Conservation (phyloP, 2,113 vertebrate species). For the Bos indicus region DNA sequence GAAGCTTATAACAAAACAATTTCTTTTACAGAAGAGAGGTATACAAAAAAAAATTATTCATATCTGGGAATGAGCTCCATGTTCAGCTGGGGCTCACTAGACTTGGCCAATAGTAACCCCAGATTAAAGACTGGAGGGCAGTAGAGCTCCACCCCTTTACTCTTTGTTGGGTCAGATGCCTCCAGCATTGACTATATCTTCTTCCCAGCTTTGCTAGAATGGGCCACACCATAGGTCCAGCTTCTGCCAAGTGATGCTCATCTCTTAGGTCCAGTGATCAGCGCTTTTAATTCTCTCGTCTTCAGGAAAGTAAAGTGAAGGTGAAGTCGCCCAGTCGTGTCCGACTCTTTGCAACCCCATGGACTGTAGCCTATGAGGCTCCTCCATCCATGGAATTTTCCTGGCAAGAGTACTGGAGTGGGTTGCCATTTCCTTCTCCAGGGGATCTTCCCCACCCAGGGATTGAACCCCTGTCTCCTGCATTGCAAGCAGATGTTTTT, state of each 20-base stretch:
- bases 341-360: not conserved
- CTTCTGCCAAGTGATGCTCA: not conserved
- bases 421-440: not conserved
- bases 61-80: not conserved
- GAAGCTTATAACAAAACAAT: not conserved
- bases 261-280: not conserved
- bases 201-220: not conserved
- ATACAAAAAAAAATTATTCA: not conserved
- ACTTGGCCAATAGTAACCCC: not conserved
- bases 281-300: not conserved
- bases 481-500: not conserved
- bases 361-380: not conserved
- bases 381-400: not conserved
- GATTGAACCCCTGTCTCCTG: fast-evolving
- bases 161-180: not conserved
- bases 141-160: fast-evolving
- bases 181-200: not conserved
- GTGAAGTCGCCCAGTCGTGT: not conserved
- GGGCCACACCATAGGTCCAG: not conserved
- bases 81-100: too few relatives aligned
- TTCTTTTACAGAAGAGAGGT: not conserved
- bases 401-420: not conserved
- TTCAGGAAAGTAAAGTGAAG: not conserved
- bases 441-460: not conserved
- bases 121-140: not conserved